phyloP scores from a whole-genome alignment of 2,113 vertebrate species.

The Sapayoa aenigma region DNA sequence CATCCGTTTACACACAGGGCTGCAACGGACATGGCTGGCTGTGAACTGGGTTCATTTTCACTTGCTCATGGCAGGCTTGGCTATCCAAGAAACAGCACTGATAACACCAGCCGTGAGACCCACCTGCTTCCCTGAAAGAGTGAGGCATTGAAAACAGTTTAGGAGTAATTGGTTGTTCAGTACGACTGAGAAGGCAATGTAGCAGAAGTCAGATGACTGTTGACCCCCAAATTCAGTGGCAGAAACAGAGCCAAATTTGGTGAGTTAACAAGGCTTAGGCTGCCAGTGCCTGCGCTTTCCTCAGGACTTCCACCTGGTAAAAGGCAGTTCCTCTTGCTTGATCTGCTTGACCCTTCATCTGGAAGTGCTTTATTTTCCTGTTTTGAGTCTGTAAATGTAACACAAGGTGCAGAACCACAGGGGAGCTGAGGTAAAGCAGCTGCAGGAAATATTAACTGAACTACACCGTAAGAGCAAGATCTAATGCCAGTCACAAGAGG shows the following conservation, averaged over 20 bases:
- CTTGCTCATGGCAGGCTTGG: neutral
- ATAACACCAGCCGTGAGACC: neutral
- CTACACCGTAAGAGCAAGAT: neutral
- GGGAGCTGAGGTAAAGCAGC: slow-evolving; percentile 2
- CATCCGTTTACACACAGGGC: neutral
- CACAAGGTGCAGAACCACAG: neutral
- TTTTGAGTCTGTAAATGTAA: neutral
- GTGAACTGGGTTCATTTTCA: neutral
- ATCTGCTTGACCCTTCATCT: neutral
- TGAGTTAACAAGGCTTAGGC: neutral
- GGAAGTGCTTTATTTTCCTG: neutral
- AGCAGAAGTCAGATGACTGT: neutral
- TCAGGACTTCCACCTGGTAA: neutral
- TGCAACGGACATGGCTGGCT: neutral
- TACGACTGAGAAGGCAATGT: neutral
- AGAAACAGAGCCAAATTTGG: neutral
- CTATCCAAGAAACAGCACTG: rapidly evolving
- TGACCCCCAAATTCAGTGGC: neutral
- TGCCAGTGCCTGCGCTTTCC: neutral
- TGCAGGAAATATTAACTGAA: slow-evolving; percentile 22
- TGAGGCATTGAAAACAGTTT: neutral
- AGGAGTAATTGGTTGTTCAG: neutral
- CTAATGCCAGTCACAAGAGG: neutral
- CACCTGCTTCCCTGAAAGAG: neutral
- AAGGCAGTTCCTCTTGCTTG: neutral